Evolutionary conservation across 1,140 invertebrate species (phyloP).

Genomic region (Dufourea novaeangliae): DNA sequence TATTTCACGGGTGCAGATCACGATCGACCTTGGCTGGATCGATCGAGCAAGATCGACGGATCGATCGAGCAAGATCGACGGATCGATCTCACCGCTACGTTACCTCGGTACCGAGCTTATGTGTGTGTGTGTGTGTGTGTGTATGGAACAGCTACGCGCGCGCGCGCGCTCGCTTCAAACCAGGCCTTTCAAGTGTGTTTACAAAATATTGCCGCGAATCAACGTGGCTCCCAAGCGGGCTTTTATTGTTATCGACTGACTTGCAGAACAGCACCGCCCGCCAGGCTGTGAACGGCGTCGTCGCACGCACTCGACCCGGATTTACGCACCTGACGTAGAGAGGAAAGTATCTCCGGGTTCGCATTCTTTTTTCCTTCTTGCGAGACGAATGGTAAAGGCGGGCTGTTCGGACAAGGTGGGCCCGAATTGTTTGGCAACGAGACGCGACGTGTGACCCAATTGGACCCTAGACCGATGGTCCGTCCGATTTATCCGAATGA

Average conservation of each 20-base stretch:
- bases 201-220: constrained; percentile 45
- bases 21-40: constrained; percentile 59
- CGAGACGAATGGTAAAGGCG: too few species aligned
- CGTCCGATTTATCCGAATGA: too few species aligned
- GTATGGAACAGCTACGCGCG: background rate
- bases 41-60: constrained; percentile 57
- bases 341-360: background rate
- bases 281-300: too few species aligned
- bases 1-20: constrained; percentile 71
- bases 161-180: background rate
- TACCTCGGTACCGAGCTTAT: constrained; percentile 5
- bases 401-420: too few species aligned
- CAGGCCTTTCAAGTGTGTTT: constrained; percentile 13
- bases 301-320: constrained; percentile 4
- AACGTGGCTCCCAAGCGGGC: background rate
- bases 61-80: constrained; percentile 58
- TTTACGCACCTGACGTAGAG: constrained; percentile 20
- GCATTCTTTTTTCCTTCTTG: background rate
- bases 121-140: background rate
- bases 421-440: too few species aligned
- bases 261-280: background rate
- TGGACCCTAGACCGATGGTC: too few species aligned
- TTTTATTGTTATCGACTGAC: constrained; percentile 31
- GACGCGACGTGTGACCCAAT: too few species aligned
- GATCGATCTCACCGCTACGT: constrained; percentile 52